Base-by-base conservation (phyloP, 1,140 invertebrate species). In the Conus betulinus region DNA sequence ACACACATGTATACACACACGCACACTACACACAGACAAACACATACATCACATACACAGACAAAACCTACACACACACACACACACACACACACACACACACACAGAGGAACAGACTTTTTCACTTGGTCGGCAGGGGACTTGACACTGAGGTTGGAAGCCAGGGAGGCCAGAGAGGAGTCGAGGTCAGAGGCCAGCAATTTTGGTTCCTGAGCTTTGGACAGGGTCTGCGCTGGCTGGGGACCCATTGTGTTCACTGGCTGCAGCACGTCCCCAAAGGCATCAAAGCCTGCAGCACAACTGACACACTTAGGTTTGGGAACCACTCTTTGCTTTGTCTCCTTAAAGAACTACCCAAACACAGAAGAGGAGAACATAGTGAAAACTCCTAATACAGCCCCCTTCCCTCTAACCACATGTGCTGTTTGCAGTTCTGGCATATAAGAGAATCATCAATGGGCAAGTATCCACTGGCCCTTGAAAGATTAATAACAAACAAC, bases 81-180 rank as follows among this genome's bases (percentile, higher is more conserved):
- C 11, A 4, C 67, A 71, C 67, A 71, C 15, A n/a, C 20, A 23
- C 67, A 10, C 15, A 20, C 67, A 60, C 67, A 71, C 15, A 71
- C 67, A 71, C 67, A 71, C 67, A 71, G 11, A 71, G 11, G 6
- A 23, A 25, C 97, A 96, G 96, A 97, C 97, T 97, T 95, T 93
- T 95, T 95, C 20, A 94, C 97, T 90, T 96, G 96, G 92, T 96
- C 96, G 88, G 96, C 96, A 91, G 96, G 96, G 95, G 98, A 98
- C 94, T 98, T 98, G 90, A 99, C 98, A 93, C 97, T 97, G 87
- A 99, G 96, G 96, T 99, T 99, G 95, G 98, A 97, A 89, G 98
- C 98, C 89, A 99, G 95, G 88, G 97, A 97, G 84, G 98, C 98
- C 82, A 99, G 96, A 92, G 98, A 98, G 87, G 97, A 98, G 95